phyloP scores from a whole-genome alignment of 1,140 invertebrate genomes.

The Drosophila watanabei region DNA sequence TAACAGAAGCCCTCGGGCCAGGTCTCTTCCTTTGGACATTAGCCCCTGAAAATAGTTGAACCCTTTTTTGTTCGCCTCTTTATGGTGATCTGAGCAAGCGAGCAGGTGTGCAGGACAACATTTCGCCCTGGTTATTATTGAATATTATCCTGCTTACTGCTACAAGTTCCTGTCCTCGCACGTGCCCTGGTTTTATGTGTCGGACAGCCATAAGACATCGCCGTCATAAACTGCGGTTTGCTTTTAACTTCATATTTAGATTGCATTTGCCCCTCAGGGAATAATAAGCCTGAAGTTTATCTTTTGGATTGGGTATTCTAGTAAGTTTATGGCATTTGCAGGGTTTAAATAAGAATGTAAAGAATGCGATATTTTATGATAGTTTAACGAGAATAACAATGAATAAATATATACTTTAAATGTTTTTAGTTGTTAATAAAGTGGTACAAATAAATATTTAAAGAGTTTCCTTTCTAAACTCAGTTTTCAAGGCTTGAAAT shows the following conservation, averaged over 20 bases:
- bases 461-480: no score
- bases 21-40: constrained; percentile 6
- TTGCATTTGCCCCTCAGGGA: constrained; percentile 15
- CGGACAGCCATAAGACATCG: constrained; percentile 11
- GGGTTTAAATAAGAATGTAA: background rate
- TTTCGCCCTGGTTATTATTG: constrained; percentile 54
- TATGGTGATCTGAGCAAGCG: constrained; percentile 13
- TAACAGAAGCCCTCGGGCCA: constrained; percentile 38
- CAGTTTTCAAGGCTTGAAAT: no score
- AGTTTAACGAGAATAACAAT: background rate
- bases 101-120: constrained; percentile 24
- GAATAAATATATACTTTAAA: background rate
- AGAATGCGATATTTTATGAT: background rate
- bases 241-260: constrained; percentile 36
- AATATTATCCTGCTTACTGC: constrained; percentile 53
- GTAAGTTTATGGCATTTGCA: background rate
- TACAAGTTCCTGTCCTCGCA: constrained; percentile 20
- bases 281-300: constrained; percentile 3
- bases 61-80: constrained; percentile 32
- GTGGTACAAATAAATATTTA: background rate
- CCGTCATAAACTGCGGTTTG: constrained; percentile 52
- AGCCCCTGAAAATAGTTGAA: constrained; percentile 38
- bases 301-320: background rate
- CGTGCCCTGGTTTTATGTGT: constrained; percentile 55
- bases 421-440: background rate